Conservation (phyloP, 2,797 vertebrate genomes). For the Centroberyx gerrardi region DNA sequence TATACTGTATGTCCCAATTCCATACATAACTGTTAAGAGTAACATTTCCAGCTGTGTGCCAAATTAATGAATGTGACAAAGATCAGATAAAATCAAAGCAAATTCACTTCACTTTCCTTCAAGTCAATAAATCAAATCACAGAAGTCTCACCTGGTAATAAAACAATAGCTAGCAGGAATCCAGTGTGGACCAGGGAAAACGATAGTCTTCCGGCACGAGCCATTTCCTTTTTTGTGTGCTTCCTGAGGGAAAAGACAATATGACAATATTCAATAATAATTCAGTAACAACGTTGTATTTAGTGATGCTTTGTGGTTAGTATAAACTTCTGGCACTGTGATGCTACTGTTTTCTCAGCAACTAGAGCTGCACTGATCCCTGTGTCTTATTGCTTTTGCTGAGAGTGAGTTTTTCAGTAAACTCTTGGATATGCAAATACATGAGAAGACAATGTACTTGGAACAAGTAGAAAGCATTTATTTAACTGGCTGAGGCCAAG, state of each 20-base stretch:
- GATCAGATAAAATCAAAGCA: background rate
- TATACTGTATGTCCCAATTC: background rate
- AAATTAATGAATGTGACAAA: background rate
- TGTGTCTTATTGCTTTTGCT: constrained; percentile 5
- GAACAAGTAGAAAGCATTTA: constrained; percentile 42
- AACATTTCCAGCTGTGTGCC: background rate
- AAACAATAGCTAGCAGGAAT: constrained; percentile 77
- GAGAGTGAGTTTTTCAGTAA: constrained; percentile 23
- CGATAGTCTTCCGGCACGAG: constrained; percentile 57
- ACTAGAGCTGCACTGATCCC: constrained; percentile 11
- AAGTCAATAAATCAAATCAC: background rate
- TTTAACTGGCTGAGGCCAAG: constrained; percentile 46
- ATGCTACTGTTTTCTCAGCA: constrained; percentile 6
- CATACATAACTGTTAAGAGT: background rate
- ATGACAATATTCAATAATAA: constrained; percentile 29
- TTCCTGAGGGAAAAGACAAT: constrained; percentile 64
- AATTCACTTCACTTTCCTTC: background rate
- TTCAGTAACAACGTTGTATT: background rate
- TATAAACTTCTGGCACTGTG: background rate
- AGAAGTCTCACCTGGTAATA: constrained; percentile 84
- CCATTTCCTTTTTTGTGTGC: constrained; percentile 75
- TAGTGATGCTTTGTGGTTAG: background rate
- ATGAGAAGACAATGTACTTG: constrained; percentile 43
- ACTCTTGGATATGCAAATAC: constrained; percentile 46
- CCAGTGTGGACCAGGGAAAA: constrained; percentile 74